These are phyloP conservation scores for Drosophila multiciliata DNA, from an alignment of 2,888 invertebrate genomes.

Conservation along the genomic window DNA sequence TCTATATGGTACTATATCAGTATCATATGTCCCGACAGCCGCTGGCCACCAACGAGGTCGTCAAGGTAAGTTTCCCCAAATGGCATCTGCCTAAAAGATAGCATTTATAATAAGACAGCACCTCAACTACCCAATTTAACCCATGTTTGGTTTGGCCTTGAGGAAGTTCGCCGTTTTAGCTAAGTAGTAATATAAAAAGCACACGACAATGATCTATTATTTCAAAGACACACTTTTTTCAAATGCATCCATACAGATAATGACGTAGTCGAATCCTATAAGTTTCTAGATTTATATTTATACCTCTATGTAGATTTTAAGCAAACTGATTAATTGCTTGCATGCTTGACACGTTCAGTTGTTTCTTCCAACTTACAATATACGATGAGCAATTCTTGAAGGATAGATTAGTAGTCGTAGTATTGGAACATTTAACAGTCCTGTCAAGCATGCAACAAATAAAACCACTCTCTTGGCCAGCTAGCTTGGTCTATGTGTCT, in stretches of 20 bases:
- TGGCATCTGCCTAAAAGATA: slow-evolving; percentile 7
- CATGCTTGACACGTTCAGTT: slow-evolving; percentile 14
- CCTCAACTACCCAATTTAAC: background rate
- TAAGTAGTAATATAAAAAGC: background rate
- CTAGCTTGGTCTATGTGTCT: slow-evolving; percentile 3
- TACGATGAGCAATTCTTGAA: background rate
- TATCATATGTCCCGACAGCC: slow-evolving; percentile 87
- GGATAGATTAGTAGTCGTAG: background rate
- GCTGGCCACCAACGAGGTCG: slow-evolving; percentile 79
- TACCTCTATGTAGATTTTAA: background rate
- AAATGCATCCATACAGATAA: slow-evolving; percentile 5
- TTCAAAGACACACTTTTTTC: background rate
- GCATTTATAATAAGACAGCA: slow-evolving; percentile 10
- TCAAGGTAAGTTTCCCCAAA: slow-evolving; percentile 80
- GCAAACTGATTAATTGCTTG: slow-evolving; percentile 1
- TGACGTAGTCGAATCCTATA: background rate
- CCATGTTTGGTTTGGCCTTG: slow-evolving; percentile 13
- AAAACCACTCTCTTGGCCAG: background rate
- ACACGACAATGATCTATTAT: slow-evolving; percentile 6
- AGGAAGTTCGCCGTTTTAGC: slow-evolving; percentile 1
- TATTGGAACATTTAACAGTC: background rate
- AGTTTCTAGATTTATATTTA: background rate
- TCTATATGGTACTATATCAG: slow-evolving; percentile 87
- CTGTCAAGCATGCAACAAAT: slow-evolving; percentile 17
- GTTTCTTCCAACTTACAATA: background rate